phyloP scores from a whole-genome alignment of 1,140 invertebrate genomes.

The Parapsyche elsis region DNA sequence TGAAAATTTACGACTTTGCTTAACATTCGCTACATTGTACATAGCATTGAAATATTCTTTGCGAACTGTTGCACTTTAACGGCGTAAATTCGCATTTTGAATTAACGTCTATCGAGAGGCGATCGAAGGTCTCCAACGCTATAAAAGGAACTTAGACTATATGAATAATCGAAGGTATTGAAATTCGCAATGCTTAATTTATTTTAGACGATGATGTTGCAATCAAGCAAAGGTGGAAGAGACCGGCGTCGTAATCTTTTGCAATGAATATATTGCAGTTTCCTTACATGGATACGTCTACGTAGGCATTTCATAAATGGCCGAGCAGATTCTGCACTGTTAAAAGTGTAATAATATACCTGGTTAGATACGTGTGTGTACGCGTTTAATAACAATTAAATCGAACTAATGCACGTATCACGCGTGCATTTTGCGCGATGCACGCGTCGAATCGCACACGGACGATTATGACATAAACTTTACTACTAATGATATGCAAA shows the following conservation, averaged over 20 bases:
- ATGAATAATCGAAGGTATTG: slow-evolving; percentile 5
- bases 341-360: no score
- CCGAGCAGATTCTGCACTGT: slow-evolving; percentile 19
- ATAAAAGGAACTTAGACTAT: not conserved
- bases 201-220: not conserved
- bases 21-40: no score
- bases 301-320: slow-evolving; percentile 35
- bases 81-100: no score
- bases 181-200: slow-evolving; percentile 11
- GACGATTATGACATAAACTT: not conserved
- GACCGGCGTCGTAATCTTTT: not conserved
- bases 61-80: no score
- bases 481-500: not conserved
- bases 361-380: no score
- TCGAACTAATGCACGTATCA: not conserved
- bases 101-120: not conserved
- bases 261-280: slow-evolving; percentile 30
- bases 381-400: no score
- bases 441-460: not conserved
- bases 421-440: not conserved
- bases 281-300: slow-evolving; percentile 23
- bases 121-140: not conserved
- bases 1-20: no score
- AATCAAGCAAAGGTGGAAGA: slow-evolving; percentile 24
- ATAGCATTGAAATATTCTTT: no score